Evolutionary conservation across 1,140 invertebrate genomes (phyloP).

Genomic region (Triops cancriformis): DNA sequence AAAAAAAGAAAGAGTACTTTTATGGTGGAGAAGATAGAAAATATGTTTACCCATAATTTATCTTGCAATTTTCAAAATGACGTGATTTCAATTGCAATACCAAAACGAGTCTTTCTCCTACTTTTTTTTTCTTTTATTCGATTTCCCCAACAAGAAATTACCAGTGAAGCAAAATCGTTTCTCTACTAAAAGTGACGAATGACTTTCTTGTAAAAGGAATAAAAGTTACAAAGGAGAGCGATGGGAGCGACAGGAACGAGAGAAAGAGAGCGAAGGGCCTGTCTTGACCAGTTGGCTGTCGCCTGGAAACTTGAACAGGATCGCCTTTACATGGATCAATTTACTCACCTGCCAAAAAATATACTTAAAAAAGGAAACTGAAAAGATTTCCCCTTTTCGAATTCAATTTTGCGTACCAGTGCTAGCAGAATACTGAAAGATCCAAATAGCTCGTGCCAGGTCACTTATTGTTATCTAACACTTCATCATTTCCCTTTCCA

Average conservation of each 20-base stretch:
- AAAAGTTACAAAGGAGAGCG: background rate
- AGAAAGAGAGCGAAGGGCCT: background rate
- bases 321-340: constrained; percentile 4
- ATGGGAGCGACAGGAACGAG: background rate
- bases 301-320: background rate
- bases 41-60: background rate
- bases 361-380: background rate
- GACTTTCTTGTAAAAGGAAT: background rate
- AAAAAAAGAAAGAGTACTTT: too few relatives aligned
- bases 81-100: background rate
- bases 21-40: too few relatives aligned
- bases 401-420: too few relatives aligned
- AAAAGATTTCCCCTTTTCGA: too few relatives aligned
- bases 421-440: background rate
- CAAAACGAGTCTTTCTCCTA: background rate
- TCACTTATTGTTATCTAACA: constrained; percentile 1
- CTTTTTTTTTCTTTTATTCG: background rate
- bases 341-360: background rate
- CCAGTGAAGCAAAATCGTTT: background rate
- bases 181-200: background rate
- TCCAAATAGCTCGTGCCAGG: constrained; percentile 2
- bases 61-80: background rate
- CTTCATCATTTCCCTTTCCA: background rate
- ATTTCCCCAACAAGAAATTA: background rate
- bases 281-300: background rate